phyloP scores from a whole-genome alignment of 2,113 vertebrate genomes.

The Alethe castanea region DNA sequence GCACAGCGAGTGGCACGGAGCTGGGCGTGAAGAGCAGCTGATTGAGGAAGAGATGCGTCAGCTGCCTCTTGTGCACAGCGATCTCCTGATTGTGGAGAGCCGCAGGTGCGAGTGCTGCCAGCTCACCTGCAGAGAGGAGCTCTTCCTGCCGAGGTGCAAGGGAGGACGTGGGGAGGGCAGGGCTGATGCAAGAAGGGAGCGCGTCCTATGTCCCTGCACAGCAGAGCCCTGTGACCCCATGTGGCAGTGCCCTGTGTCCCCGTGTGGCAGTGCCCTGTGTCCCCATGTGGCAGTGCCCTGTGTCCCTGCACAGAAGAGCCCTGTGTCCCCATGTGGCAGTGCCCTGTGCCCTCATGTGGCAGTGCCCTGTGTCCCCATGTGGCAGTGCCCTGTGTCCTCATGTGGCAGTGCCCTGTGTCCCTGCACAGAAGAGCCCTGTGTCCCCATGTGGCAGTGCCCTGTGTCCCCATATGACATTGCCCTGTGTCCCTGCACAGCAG shows the following conservation, averaged over 20 bases:
- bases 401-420: too few relatives aligned
- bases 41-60: conserved; percentile 71
- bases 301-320: not conserved
- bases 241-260: not conserved
- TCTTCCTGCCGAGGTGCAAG: not conserved
- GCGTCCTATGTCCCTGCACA: not conserved
- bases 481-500: not conserved
- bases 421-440: not conserved
- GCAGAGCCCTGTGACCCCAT: not conserved
- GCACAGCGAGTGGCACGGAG: conserved; percentile 25
- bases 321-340: too few relatives aligned
- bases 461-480: not conserved
- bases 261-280: not conserved
- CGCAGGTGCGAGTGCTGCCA: conserved; percentile 47
- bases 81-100: conserved; percentile 65
- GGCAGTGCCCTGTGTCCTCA: too few relatives aligned
- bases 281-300: not conserved
- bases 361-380: not conserved
- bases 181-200: fast-evolving
- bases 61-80: not conserved
- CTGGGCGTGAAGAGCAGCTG: conserved; percentile 52
- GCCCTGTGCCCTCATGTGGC: not conserved
- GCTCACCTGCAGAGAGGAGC: conserved; percentile 29
- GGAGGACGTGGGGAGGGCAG: not conserved
- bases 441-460: not conserved